Base-by-base conservation (phyloP, 1,140 invertebrate species). In the Drosophila orosa region DNA sequence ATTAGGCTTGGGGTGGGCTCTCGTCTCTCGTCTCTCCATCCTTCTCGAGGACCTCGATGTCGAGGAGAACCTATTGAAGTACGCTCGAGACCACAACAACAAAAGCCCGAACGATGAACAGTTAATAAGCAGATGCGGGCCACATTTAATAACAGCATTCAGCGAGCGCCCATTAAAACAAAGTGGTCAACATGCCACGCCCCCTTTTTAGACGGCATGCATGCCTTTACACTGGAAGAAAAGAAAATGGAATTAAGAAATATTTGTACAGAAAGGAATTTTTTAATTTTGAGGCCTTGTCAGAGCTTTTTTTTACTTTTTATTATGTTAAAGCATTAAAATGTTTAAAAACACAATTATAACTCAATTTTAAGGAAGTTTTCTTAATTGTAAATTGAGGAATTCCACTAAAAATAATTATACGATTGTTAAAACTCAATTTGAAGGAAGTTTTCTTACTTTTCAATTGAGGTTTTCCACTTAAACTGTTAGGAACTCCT, bases 61-160 rank as follows among this genome's bases (percentile, higher is more conserved):
- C 7, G 9, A 22, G 33, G 24, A 29, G 60, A 31, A 60, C 60
- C 33, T 67, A 33, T 35, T 67, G 45, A 68, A 52, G 62, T 66
- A 42, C 13, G n/a, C 42, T 48, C 10, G 25, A 44, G 39, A 48
- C 69, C 68, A 22, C 69, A 55, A 39, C 19, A 62, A 61, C 44
- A 52, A 44, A 17, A 45, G 42, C 27, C 19, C 59, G 57, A 55
- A 50, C 67, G 50, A 72, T 57, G 45, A 60, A 24, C 62, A 66
- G 65, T 76, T 86, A 89, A 86, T 86, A 89, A 86, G 82, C 61
- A 83, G 84, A 87, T 83, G 84, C 79, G 71, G 75, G 54, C 40
- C 33, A 79, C 79, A 86, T 83, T 86, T 86, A 86, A 86, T 86
- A 73, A 86, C 78, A 87, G 83, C 78, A 67, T 76, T 44, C 61